Percentiles rank a stretch among this genome's conserved stretches.
Evolutionary conservation across 2,797 vertebrate species (phyloP).

Genomic region (Erpetoichthys calabaricus): DNA sequence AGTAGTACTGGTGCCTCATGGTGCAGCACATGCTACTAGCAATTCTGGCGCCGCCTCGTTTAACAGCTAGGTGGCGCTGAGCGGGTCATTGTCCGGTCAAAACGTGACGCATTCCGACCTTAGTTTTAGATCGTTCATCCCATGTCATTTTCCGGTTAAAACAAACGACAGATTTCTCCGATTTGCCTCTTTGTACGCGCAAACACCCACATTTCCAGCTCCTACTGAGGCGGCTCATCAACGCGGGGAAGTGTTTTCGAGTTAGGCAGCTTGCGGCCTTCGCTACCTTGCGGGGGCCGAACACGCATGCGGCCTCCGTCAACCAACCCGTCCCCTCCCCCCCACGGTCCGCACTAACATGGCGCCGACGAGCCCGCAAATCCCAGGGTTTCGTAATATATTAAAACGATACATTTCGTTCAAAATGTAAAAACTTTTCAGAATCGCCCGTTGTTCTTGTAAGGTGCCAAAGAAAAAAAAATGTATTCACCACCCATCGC

Average conservation of each 20-base stretch:
- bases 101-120: constrained; percentile 24
- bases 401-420: too few species aligned
- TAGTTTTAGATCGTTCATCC: background rate
- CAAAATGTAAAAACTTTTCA: background rate
- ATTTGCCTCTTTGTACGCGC: constrained; percentile 17
- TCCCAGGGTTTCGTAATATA: constrained; percentile 24
- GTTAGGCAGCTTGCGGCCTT: constrained; percentile 41
- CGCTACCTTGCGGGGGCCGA: constrained; percentile 22
- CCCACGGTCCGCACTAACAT: constrained; percentile 48
- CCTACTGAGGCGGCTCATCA: constrained; percentile 13
- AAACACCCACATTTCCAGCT: background rate
- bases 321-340: constrained; percentile 44
- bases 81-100: constrained; percentile 32
- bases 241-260: constrained; percentile 5
- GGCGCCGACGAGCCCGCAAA: constrained; percentile 43
- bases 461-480: background rate
- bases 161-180: too few species aligned
- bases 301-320: constrained; percentile 38
- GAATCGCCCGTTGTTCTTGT: constrained; percentile 10
- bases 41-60: constrained; percentile 23
- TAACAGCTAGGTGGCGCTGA: constrained; percentile 8
- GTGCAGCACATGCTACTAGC: constrained; percentile 33
- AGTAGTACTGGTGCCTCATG: constrained; percentile 28
- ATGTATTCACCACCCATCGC: too few species aligned
- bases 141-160: constrained; percentile 10